Evolutionary conservation across 2,113 vertebrate genomes (phyloP).

Genomic region (Silurus glanis): DNA sequence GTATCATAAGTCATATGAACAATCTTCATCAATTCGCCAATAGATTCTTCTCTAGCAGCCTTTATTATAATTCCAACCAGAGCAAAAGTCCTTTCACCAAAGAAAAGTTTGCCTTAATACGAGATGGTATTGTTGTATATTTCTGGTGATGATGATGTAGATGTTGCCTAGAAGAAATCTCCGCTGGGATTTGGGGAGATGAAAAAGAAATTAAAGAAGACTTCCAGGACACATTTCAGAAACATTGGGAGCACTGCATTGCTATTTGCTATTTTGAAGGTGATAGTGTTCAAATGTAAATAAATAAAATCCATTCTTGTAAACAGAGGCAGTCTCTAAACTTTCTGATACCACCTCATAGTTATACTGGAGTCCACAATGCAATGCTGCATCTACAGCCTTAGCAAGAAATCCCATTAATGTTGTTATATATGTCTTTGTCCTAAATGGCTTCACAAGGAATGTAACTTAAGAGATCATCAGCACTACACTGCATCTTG

Average conservation of each 20-base stretch:
- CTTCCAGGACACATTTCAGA: too few species aligned
- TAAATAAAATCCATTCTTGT: too few species aligned
- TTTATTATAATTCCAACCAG: neutral
- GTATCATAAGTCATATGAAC: conserved; percentile 70
- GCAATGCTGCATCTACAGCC: conserved; percentile 11
- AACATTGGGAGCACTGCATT: too few species aligned
- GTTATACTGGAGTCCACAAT: neutral
- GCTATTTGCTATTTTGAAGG: too few species aligned
- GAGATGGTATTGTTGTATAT: too few species aligned
- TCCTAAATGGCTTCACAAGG: conserved; percentile 7
- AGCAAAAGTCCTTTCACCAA: neutral
- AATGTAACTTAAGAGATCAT: conserved; percentile 58
- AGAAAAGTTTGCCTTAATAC: neutral
- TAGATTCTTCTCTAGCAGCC: conserved; percentile 42
- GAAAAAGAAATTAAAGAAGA: too few species aligned
- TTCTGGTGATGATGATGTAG: too few species aligned
- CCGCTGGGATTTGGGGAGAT: too few species aligned
- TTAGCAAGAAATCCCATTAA: conserved; percentile 16
- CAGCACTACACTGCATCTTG: conserved; percentile 46
- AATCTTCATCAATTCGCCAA: conserved; percentile 63
- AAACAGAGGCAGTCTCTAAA: too few species aligned
- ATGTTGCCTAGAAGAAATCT: too few species aligned
- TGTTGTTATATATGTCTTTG: neutral
- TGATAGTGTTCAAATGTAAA: too few species aligned
- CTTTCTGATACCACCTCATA: neutral